These are phyloP conservation scores for Clostera curtula DNA, from an alignment of 2,888 invertebrate genomes.

Conservation along the genomic window DNA sequence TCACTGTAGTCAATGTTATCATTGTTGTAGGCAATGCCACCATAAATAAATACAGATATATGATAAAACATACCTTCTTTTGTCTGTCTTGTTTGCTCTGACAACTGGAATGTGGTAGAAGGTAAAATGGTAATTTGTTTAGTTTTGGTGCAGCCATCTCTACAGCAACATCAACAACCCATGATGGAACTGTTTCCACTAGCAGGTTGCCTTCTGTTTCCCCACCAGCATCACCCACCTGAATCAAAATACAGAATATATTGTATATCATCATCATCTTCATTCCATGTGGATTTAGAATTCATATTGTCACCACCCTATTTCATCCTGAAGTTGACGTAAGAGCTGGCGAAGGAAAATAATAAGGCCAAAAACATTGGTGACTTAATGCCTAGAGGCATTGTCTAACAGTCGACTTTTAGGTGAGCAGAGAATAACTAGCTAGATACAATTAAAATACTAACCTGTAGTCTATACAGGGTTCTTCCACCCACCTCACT, in stretches of 20 bases:
- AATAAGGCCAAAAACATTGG: no score
- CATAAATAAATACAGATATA: no score
- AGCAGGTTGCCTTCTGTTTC: constrained; percentile 94
- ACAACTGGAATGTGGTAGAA: constrained; percentile 92
- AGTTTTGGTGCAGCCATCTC: constrained; percentile 96
- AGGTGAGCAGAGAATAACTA: no score
- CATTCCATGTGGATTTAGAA: no score
- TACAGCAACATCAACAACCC: constrained; percentile 96
- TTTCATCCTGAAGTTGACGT: no score
- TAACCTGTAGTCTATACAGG: constrained; percentile 82
- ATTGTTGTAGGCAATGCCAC: no score
- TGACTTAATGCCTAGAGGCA: no score
- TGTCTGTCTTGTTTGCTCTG: constrained; percentile 81
- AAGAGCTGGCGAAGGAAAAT: no score
- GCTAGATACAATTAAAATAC: no score
- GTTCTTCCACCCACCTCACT: constrained; percentile 98
- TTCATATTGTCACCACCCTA: no score
- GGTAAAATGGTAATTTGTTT: constrained; percentile 96
- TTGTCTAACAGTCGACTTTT: no score
- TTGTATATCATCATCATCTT: no score
- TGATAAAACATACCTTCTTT: constrained; percentile 80
- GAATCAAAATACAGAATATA: constrained; percentile 1
- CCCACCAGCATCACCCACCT: constrained; percentile 93
- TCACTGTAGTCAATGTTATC: background rate
- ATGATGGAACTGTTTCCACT: constrained; percentile 94